These are phyloP conservation scores for Ascaphus truei DNA, from an alignment of 2,113 vertebrate species.

Conservation along the genomic window DNA sequence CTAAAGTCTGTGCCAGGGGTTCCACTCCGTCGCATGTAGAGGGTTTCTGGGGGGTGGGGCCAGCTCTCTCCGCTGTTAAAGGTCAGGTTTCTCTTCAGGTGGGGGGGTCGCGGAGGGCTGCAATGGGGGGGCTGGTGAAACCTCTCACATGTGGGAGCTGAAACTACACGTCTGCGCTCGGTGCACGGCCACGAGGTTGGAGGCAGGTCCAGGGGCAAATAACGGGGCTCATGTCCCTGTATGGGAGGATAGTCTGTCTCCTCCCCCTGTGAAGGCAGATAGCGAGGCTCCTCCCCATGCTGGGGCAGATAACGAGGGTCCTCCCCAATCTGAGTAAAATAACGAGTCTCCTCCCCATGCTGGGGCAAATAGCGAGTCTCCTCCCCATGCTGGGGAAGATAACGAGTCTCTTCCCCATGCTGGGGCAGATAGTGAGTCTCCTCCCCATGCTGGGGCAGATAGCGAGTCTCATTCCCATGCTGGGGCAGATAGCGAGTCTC, in stretches of 20 bases:
- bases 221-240: background rate
- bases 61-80: slow-evolving; percentile 60
- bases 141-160: slow-evolving; percentile 74
- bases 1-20: slow-evolving; percentile 77
- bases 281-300: background rate
- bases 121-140: slow-evolving; percentile 66
- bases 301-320: background rate
- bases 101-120: slow-evolving; percentile 56
- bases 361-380: slow-evolving; percentile 57
- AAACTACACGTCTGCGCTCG: slow-evolving; percentile 81
- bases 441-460: slow-evolving; percentile 34
- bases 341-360: slow-evolving; percentile 41
- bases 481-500: background rate
- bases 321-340: background rate
- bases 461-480: background rate
- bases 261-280: background rate
- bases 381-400: slow-evolving; percentile 37
- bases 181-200: slow-evolving; percentile 49
- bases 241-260: background rate
- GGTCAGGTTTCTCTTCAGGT: slow-evolving; percentile 67
- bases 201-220: background rate
- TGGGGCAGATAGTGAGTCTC: slow-evolving; percentile 55
- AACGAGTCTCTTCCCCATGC: slow-evolving; percentile 43
- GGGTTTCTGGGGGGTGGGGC: background rate
- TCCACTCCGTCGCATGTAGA: slow-evolving; percentile 59